These are phyloP conservation scores for Parasteatoda lunata DNA, from an alignment of 2,888 invertebrate genomes.

Conservation along the genomic window DNA sequence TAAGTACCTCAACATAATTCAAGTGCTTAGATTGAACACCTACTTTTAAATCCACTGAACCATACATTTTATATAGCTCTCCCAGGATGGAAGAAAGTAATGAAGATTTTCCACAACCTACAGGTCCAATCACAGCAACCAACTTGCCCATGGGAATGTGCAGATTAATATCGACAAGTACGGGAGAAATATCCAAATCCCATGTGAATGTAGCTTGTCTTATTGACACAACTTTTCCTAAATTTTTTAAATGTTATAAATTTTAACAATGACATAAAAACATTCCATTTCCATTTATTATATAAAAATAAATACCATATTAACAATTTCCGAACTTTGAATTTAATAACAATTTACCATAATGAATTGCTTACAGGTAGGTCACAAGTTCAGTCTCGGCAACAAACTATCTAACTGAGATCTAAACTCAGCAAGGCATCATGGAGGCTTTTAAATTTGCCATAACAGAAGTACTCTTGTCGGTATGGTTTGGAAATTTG, in stretches of 20 bases:
- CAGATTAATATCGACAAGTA: slow-evolving; percentile 20
- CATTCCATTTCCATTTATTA: neutral
- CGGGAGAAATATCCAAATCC: neutral
- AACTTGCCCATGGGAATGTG: slow-evolving; percentile 20
- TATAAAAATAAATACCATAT: neutral
- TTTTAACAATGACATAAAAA: neutral
- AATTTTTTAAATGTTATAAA: neutral
- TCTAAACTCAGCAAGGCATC: too few species aligned
- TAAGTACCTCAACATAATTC: neutral
- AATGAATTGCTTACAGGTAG: too few species aligned
- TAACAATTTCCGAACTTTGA: neutral
- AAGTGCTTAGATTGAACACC: neutral
- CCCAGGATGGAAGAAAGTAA: slow-evolving; percentile 52
- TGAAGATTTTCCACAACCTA: slow-evolving; percentile 59
- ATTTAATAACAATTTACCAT: too few species aligned
- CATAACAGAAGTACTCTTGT: too few species aligned
- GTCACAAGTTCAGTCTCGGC: too few species aligned
- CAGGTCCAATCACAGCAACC: slow-evolving; percentile 41
- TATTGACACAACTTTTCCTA: slow-evolving; percentile 35
- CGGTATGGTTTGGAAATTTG: too few species aligned
- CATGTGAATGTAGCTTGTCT: slow-evolving; percentile 32
- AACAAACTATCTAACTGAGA: too few species aligned
- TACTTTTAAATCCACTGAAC: slow-evolving; percentile 42
- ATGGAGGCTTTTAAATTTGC: too few species aligned
- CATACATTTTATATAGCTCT: slow-evolving; percentile 53